A percentile compares a stretch with the other conserved stretches of the same genome.
Conservation (phyloP, 2,113 vertebrate species). For the Proterorhinus semilunaris region DNA sequence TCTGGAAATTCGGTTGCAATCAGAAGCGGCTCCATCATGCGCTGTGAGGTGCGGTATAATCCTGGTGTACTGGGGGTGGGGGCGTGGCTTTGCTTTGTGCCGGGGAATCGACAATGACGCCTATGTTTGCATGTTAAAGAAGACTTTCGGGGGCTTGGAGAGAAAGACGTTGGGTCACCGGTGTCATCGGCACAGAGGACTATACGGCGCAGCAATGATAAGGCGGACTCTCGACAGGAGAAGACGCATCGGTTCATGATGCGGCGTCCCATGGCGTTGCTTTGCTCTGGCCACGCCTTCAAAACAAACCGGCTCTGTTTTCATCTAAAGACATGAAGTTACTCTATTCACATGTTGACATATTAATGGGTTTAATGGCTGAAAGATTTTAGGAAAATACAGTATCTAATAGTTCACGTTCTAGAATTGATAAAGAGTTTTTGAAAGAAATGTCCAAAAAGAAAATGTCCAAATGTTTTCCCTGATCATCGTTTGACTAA, state of each 20-base stretch:
- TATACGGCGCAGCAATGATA: conserved; percentile 59
- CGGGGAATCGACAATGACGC: conserved; percentile 52
- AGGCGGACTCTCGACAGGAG: conserved; percentile 62
- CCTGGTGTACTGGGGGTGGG: conserved; percentile 29
- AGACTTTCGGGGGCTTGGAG: conserved; percentile 34
- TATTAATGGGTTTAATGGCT: no score
- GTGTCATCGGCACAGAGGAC: conserved; percentile 52
- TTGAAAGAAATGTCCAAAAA: no score
- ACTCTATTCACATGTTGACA: no score
- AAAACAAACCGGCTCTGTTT: not conserved
- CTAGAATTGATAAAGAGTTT: no score
- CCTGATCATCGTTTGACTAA: no score
- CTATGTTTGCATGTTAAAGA: conserved; percentile 72
- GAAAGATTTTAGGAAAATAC: no score
- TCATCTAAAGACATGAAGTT: not conserved
- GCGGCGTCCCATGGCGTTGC: conserved; percentile 45
- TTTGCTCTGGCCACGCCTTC: conserved; percentile 21
- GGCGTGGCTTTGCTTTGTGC: conserved; percentile 52
- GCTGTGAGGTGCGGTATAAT: conserved; percentile 43
- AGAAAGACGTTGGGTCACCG: conserved; percentile 51
- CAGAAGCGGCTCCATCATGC: conserved; percentile 67
- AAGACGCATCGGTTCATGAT: conserved; percentile 79
- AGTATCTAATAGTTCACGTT: no score
- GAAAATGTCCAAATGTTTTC: no score
- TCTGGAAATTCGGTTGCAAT: conserved; percentile 38